Conservation (phyloP, 23 tunicate genomes). For the Ascidia mentula region DNA sequence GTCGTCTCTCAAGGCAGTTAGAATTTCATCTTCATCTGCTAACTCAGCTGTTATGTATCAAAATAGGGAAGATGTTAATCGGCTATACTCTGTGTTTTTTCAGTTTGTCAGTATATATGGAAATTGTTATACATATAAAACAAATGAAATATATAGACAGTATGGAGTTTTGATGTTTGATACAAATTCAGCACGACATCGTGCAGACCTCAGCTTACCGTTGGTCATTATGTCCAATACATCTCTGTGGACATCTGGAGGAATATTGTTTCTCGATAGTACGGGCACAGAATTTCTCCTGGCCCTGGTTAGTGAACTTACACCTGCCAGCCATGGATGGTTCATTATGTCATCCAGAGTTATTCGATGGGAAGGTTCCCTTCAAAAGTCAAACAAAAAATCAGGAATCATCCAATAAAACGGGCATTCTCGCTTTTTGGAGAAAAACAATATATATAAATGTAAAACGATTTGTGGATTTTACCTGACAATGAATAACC, state of each 20-base stretch:
- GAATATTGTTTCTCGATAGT: slow-evolving; percentile 38
- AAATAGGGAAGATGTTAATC: too few species aligned
- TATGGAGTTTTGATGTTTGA: too few species aligned
- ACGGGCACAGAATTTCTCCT: slow-evolving; percentile 44
- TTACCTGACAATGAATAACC: too few species aligned
- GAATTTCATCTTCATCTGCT: slow-evolving; percentile 69
- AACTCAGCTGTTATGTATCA: slow-evolving; percentile 31
- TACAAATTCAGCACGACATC: too few species aligned
- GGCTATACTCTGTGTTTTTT: too few species aligned
- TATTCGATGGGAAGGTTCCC: slow-evolving; percentile 86
- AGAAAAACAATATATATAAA: too few species aligned
- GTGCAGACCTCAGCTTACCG: too few species aligned
- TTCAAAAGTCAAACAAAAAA: slow-evolving; percentile 7
- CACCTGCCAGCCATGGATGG: slow-evolving; percentile 88
- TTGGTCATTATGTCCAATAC: slow-evolving; percentile 51
- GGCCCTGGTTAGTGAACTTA: slow-evolving; percentile 36
- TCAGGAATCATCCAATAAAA: too few species aligned
- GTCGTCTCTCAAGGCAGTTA: slow-evolving; percentile 58
- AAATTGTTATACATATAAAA: too few species aligned
- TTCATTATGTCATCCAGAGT: slow-evolving; percentile 51
- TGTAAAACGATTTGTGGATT: too few species aligned
- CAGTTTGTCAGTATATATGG: background rate
- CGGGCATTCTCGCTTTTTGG: too few species aligned
- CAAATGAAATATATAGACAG: too few species aligned
- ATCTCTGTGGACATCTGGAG: slow-evolving; percentile 51